Percentiles rank a stretch among this genome's conserved stretches.
Evolutionary conservation across 2,797 vertebrate genomes (phyloP).

Genomic region (Takifugu ocellatus): DNA sequence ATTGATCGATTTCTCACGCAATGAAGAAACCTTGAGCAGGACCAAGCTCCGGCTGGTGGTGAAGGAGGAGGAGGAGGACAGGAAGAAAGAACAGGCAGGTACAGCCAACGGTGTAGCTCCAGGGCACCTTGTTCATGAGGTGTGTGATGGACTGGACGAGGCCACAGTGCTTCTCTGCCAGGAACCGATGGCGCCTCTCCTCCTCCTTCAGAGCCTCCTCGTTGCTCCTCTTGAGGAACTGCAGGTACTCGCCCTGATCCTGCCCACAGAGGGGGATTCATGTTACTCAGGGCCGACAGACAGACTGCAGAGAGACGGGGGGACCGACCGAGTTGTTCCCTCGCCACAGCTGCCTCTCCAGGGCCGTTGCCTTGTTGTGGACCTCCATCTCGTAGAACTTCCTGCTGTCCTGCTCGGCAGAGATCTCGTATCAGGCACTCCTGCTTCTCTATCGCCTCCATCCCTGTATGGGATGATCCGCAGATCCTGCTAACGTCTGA

Average conservation of each 20-base stretch:
- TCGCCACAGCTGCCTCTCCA: conserved; percentile 80
- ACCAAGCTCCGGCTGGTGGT: too few species aligned
- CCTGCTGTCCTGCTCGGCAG: conserved; percentile 79
- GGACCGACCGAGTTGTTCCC: conserved; percentile 78
- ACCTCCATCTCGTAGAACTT: conserved; percentile 86
- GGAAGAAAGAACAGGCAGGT: too few species aligned
- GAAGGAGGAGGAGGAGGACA: too few species aligned
- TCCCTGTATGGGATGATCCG: too few species aligned
- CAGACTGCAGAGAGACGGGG: not conserved
- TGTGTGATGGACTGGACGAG: conserved; percentile 60
- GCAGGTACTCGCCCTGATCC: conserved; percentile 80
- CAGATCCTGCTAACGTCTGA: too few species aligned
- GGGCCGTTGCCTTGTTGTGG: conserved; percentile 70
- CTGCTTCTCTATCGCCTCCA: too few species aligned
- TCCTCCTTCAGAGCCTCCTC: conserved; percentile 86
- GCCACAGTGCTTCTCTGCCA: conserved; percentile 89
- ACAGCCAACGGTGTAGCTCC: not conserved
- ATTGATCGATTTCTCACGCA: too few species aligned
- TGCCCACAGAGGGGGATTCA: conserved; percentile 46
- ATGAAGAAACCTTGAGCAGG: too few species aligned
- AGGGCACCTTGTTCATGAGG: conserved; percentile 74
- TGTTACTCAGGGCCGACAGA: conserved; percentile 1
- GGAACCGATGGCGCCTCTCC: conserved; percentile 91
- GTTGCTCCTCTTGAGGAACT: conserved; percentile 86
- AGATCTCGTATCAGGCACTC: conserved; percentile 15